Evolutionary conservation across 1,140 invertebrate species (phyloP), one percentile per base, ranked within the genome.

Genomic region (Yoshiicerus persimilis): DNA sequence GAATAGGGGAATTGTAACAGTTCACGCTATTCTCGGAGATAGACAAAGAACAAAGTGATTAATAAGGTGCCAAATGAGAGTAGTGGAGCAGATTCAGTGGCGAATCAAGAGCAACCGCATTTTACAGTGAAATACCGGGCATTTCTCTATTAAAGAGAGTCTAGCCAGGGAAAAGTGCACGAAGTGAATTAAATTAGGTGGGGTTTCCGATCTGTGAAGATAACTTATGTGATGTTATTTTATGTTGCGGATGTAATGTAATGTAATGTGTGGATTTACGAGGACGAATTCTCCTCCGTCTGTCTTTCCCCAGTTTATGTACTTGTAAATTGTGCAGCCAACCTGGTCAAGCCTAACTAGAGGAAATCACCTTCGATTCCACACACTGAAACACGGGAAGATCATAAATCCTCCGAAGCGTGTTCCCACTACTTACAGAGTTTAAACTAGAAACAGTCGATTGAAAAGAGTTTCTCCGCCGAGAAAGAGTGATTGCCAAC

Each of bases 41-140:
- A 88, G 83, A 86, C 77, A 87, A 64, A 83, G 84, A 62, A 86
- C 47, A 89, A 70, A 88, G 89, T 90, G 89, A 90, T 90, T 90
- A 90, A 90, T 90, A 89, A 89, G 88, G 88, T 90, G 89, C 88
- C 89, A 90, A 90, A 90, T 90, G 87, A 88, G 87, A 89, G 75
- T n/a, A 62, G 86, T 86, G 39, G 20, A 84, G 64, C 25, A 83
- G n/a, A 77, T 87, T 83, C 34, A 70, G 77, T 32, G 32, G 75
- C 36, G 75, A 80, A 80, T 80, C 75, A 80, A 80, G 34, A 80
- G 34, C 75, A 80, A 32, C 27, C 30, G 38, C 47, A 32, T 34
- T 62, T 86, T 3, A 27, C 66, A 25, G 23, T 86, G 20, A 86
- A n/a, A 86, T 34, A 38, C 41, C 62, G 9, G n/a, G n/a, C n/a